Base-by-base conservation (phyloP, 2,797 vertebrate species). In the Pyrocephalus nanus region DNA sequence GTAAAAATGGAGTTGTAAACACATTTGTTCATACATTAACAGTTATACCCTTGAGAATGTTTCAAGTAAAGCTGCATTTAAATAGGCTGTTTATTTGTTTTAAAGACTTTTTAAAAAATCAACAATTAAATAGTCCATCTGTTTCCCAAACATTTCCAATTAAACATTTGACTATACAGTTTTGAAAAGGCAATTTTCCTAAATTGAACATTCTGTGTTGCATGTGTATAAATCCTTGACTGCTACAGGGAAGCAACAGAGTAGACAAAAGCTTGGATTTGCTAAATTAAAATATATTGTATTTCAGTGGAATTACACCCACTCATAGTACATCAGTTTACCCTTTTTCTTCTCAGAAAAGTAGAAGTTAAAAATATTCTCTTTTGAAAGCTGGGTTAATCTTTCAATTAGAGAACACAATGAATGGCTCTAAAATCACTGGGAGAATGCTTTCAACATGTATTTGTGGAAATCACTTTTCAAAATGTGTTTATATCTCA, bases 121-220 rank as follows among this genome's bases (percentile, higher is more conserved):
- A 91, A 88, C 89, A 94, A 90, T 91, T 95, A 96, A 93, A 94
- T 50, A 91, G 82, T 84, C 95, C 93, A 94, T 97, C 95, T 96
- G 95, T 94, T 97, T 42, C 26, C 17, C 48, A 81, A 95, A 83
- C 62, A 83, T 8, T 92, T 95, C 91, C 88, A 91, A 69, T 96
- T 95, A 94, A 93, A 88, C 91, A 93, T 94, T 93, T 88, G 43
- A 94, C 75, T 93, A 92, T 30, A 84, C 19, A 57, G 30, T 93
- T 94, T 86, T 90, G 66, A 90, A 93, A 91, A 53, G 62, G 89
- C 91, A 96, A 11, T 94, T 95, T 86, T 90, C 36, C 70, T 89
- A 93, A 97, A 92, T 89, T 93, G 90, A 97, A 93, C 87, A 84
- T 93, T 93, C 53, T 73, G 61, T 66, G 38, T 71, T 88, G 34